Evolutionary conservation across 2,888 invertebrate genomes (phyloP).

Genomic region (Cataglyphis cursor): DNA sequence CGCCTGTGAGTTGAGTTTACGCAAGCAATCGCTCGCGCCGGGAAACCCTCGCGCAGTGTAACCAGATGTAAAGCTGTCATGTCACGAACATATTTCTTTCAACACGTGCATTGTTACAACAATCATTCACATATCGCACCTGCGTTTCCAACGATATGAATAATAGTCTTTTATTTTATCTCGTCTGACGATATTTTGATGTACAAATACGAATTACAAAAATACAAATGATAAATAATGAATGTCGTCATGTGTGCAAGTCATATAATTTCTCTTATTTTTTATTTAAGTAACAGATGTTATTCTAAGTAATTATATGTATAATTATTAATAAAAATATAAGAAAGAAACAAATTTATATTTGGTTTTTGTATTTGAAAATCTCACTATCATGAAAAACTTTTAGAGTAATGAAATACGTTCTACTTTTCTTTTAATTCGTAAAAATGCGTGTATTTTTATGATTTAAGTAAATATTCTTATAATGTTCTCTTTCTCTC

Average conservation of each 20-base stretch:
- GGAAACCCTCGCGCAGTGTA: slow-evolving; percentile 17
- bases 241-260: not conserved
- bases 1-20: slow-evolving; percentile 15
- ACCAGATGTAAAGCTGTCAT: not conserved
- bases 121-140: not conserved
- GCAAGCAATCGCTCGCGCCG: slow-evolving; percentile 8
- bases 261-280: not conserved
- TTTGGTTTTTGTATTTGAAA: not conserved
- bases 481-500: no score
- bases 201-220: not conserved
- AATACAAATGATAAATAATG: not conserved
- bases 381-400: not conserved
- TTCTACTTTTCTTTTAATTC: not conserved
- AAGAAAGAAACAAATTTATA: not conserved
- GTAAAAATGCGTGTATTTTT: not conserved
- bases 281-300: not conserved
- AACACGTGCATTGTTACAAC: not conserved
- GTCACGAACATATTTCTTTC: not conserved
- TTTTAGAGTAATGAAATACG: not conserved
- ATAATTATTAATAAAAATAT: not conserved
- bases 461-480: no score
- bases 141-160: not conserved
- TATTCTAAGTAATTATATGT: not conserved
- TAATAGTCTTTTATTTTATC: not conserved
- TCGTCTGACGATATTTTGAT: not conserved